Conservation (phyloP, 2,113 vertebrate species). For the Aix galericulata region DNA sequence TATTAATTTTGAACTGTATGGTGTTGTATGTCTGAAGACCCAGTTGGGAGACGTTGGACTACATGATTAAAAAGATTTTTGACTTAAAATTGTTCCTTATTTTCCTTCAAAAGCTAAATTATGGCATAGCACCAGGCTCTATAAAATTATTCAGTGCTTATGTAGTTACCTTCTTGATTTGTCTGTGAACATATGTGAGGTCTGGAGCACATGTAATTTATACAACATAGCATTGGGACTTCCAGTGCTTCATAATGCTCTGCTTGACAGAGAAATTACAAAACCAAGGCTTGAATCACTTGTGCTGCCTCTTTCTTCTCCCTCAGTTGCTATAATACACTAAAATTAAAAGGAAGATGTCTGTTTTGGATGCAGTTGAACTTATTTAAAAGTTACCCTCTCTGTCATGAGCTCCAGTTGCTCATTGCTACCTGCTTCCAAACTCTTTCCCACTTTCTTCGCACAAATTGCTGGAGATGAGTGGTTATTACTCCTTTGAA, state of each 20-base stretch:
- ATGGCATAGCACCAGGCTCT: not conserved
- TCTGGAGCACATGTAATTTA: not conserved
- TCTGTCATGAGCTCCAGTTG: too few species aligned
- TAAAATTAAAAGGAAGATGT: not conserved
- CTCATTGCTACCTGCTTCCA: not conserved
- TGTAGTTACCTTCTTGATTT: not conserved
- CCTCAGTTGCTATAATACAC: not conserved
- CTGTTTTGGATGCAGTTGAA: not conserved
- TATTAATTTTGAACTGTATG: too few species aligned
- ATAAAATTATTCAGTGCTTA: not conserved
- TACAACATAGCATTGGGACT: not conserved
- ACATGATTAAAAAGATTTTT: not conserved
- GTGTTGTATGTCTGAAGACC: not conserved
- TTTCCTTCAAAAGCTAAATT: not conserved
- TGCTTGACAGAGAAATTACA: not conserved
- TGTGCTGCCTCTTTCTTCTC: not conserved
- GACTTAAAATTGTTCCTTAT: not conserved
- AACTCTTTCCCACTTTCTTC: not conserved
- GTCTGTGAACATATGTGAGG: not conserved
- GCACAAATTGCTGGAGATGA: not conserved
- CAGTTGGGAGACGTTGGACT: not conserved
- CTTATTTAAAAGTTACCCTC: not conserved
- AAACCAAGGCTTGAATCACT: not conserved
- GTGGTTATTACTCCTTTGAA: not conserved
- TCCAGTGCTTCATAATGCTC: not conserved